Evolutionary conservation across 2,113 vertebrate species (phyloP).

Genomic region (Eptesicus fuscus): DNA sequence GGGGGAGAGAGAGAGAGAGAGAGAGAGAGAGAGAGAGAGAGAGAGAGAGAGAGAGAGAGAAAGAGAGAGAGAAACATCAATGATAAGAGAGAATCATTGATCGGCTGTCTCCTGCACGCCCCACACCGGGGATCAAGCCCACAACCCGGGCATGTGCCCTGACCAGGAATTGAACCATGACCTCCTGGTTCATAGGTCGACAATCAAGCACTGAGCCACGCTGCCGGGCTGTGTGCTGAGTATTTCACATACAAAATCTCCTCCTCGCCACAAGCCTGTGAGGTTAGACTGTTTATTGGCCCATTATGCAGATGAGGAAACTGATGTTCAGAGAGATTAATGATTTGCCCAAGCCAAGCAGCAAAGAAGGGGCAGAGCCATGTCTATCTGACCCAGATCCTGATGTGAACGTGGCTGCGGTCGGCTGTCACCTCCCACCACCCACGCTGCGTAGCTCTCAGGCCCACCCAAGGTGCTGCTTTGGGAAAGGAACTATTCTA

Average conservation of each 20-base stretch:
- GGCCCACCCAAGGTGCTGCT: neutral
- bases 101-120: too few species aligned
- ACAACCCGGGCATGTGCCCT: too few species aligned
- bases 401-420: neutral
- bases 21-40: too few species aligned
- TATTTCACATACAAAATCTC: neutral
- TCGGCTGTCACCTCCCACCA: neutral
- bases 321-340: neutral
- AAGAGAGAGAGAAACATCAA: too few species aligned
- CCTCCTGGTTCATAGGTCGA: too few species aligned
- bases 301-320: neutral
- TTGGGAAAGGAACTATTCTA: neutral
- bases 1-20: too few species aligned
- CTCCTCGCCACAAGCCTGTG: neutral
- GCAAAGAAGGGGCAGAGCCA: neutral
- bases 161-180: too few species aligned
- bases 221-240: neutral
- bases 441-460: neutral
- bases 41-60: too few species aligned
- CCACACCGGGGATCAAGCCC: too few species aligned
- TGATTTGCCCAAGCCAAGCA: neutral
- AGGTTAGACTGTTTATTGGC: neutral
- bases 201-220: too few species aligned
- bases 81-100: too few species aligned
- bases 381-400: neutral